Conservation (phyloP, 1,140 invertebrate genomes). For the Hyposmocoma kahamanoa region DNA sequence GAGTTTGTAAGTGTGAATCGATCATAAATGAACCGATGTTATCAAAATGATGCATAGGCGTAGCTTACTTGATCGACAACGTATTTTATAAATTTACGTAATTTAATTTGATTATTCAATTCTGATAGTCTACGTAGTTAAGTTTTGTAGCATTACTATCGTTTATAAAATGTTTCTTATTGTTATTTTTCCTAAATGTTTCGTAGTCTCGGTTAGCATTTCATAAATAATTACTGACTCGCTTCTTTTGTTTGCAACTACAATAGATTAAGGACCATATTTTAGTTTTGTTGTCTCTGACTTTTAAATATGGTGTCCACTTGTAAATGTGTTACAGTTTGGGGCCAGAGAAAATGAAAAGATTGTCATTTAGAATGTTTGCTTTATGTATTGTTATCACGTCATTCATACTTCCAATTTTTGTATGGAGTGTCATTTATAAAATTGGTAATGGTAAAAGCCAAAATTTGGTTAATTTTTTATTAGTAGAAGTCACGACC, state of each 20-base stretch:
- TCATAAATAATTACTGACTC: not conserved
- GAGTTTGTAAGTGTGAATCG: conserved; percentile 18
- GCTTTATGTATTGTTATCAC: too few relatives aligned
- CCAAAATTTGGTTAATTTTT: too few relatives aligned
- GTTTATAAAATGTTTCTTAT: not conserved
- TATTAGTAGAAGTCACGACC: too few relatives aligned
- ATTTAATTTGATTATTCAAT: too few relatives aligned
- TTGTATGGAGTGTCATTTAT: too few relatives aligned
- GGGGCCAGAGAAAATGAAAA: too few relatives aligned
- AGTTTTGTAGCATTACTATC: not conserved
- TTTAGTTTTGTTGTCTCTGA: conserved; percentile 18
- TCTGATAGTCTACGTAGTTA: too few relatives aligned
- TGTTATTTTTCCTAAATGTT: not conserved
- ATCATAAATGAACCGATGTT: conserved; percentile 35
- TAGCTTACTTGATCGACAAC: conserved; percentile 13
- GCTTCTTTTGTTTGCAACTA: conserved; percentile 7
- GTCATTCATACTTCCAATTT: too few relatives aligned
- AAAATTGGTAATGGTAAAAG: too few relatives aligned
- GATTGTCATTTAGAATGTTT: too few relatives aligned
- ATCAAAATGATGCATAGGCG: conserved; percentile 30
- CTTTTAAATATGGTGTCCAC: conserved; percentile 26
- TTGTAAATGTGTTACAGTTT: too few relatives aligned
- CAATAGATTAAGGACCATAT: conserved; percentile 4
- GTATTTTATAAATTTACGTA: too few relatives aligned
- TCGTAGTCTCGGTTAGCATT: conserved; percentile 5